Evolutionary conservation across 2,888 invertebrate genomes (phyloP).

Genomic region (Mayetiola destructor): DNA sequence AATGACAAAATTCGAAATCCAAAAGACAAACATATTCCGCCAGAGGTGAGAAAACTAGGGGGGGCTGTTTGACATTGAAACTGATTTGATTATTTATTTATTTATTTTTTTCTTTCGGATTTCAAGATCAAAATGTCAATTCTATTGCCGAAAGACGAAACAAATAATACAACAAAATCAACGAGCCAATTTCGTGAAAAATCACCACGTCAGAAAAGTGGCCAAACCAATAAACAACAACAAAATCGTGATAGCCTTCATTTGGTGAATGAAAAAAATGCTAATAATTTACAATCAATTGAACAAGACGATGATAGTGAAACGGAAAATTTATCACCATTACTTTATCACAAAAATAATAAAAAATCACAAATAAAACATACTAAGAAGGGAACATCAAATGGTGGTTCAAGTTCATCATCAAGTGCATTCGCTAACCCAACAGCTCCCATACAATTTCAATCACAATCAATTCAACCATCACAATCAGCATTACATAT

Average conservation of each 20-base stretch:
- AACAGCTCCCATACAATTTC: conserved; percentile 1
- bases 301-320: conserved; percentile 64
- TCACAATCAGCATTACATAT: conserved; percentile 28
- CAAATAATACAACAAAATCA: conserved; percentile 20
- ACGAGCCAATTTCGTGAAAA: conserved; percentile 30
- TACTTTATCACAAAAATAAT: conserved; percentile 35
- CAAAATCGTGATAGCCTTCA: conserved; percentile 40
- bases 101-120: not conserved
- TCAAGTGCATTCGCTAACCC: too few relatives aligned
- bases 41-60: conserved; percentile 24
- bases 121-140: conserved; percentile 57
- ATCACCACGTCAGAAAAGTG: conserved; percentile 17
- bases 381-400: not conserved
- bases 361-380: conserved; percentile 9
- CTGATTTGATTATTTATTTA: conserved; percentile 25
- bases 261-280: conserved; percentile 45
- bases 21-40: conserved; percentile 30
- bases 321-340: conserved; percentile 65
- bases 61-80: too few relatives aligned
- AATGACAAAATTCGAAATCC: conserved; percentile 21
- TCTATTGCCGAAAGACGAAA: conserved; percentile 50
- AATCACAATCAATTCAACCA: not conserved
- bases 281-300: conserved; percentile 9
- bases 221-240: conserved; percentile 23
- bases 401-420: too few relatives aligned